A percentile compares a stretch with the other conserved stretches of the same genome.
Conservation (phyloP, 2,888 invertebrate genomes). For the Colostygia pectinataria region DNA sequence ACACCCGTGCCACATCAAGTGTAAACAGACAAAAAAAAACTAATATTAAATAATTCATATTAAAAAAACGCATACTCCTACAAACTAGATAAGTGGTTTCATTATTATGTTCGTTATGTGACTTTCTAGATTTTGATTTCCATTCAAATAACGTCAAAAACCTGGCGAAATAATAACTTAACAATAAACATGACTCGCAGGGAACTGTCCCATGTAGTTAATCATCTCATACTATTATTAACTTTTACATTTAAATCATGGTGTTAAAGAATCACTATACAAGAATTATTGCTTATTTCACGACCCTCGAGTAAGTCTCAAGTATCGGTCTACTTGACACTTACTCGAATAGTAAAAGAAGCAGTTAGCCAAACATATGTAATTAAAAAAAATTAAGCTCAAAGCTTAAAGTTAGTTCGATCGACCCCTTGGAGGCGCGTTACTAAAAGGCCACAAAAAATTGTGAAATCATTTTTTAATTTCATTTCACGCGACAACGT, state of each 20-base stretch:
- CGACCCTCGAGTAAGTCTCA: too few species aligned
- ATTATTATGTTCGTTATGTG: constrained; percentile 43
- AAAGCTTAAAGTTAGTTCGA: constrained; percentile 52
- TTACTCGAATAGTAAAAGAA: too few species aligned
- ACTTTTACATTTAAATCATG: constrained; percentile 16
- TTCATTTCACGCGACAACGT: constrained; percentile 21
- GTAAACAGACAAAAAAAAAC: constrained; percentile 64
- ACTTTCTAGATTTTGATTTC: constrained; percentile 16
- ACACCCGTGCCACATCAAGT: constrained; percentile 58
- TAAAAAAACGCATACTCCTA: constrained; percentile 75
- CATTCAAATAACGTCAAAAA: constrained; percentile 13
- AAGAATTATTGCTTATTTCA: too few species aligned
- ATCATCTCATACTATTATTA: constrained; percentile 16
- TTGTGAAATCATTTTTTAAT: constrained; percentile 41
- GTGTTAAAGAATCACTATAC: constrained; percentile 28
- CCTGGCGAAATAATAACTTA: constrained; percentile 19
- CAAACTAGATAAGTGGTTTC: constrained; percentile 69
- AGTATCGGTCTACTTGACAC: too few species aligned
- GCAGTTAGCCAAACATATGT: constrained; percentile 27
- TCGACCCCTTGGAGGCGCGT: constrained; percentile 39
- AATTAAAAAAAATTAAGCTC: constrained; percentile 53
- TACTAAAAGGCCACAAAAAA: constrained; percentile 56
- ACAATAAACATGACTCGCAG: constrained; percentile 31
- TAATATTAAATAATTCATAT: constrained; percentile 69
- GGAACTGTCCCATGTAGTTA: constrained; percentile 24